Evolutionary conservation across 2,797 vertebrate species (phyloP).

Genomic region (Acanthis flammea): DNA sequence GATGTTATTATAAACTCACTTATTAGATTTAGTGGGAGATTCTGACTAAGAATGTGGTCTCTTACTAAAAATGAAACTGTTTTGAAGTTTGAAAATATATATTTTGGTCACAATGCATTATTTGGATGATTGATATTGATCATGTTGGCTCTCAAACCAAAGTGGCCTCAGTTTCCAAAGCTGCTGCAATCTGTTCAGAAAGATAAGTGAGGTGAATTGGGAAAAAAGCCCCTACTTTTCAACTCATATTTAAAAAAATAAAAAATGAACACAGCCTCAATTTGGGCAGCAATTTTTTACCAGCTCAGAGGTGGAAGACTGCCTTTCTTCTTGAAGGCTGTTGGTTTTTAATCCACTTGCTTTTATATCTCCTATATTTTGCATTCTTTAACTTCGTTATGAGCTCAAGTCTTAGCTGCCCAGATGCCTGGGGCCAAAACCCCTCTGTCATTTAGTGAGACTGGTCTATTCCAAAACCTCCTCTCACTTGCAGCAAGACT

Average conservation of each 20-base stretch:
- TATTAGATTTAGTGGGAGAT: not conserved
- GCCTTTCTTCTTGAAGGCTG: not conserved
- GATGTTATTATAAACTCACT: not conserved
- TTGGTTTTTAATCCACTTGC: not conserved
- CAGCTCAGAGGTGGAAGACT: not conserved
- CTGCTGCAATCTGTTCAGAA: not conserved
- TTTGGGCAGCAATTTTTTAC: not conserved
- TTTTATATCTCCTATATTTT: not conserved
- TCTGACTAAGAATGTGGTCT: not conserved
- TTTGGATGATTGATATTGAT: not conserved
- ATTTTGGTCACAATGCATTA: not conserved
- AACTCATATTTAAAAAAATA: not conserved
- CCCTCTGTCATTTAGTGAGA: not conserved
- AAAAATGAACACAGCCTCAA: not conserved
- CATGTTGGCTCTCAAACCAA: not conserved
- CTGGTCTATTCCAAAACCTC: not conserved
- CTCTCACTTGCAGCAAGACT: not conserved
- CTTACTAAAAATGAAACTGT: slow-evolving; percentile 18
- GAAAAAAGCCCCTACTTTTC: not conserved
- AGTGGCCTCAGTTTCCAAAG: not conserved
- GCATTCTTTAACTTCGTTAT: not conserved
- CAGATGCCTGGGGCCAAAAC: not conserved
- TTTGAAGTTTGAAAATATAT: not conserved
- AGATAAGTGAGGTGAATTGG: not conserved
- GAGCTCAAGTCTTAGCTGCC: not conserved